Conservation (phyloP, 2,113 vertebrate genomes). For the zebrafish (Danio rerio) region GRCz12tu NC_133189.1:30422501-30423000, state of each 20-base stretch:
- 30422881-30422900: not conserved
- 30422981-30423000: no score
- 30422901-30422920: not conserved
- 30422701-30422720: constrained; percentile 78
- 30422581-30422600: constrained; percentile 86
- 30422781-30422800: constrained; percentile 81
- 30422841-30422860: constrained; percentile 25
- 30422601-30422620: constrained; percentile 89
- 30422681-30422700: constrained; percentile 88
- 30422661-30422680: constrained; percentile 83
- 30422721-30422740: constrained; percentile 85
- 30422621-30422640: constrained; percentile 85
- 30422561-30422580: constrained; percentile 82
- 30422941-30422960: no score
- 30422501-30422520: constrained; percentile 73
- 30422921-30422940: not conserved
- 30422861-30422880: not conserved
- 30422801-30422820: constrained; percentile 91
- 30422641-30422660: constrained; percentile 84
- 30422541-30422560: constrained; percentile 79
- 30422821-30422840: constrained; percentile 74
- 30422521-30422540: constrained; percentile 82
- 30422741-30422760: constrained; percentile 86
- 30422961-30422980: no score
- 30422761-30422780: constrained; percentile 92